phyloP scores from a whole-genome alignment of 1,140 invertebrate genomes.

The Formica selysi region DNA sequence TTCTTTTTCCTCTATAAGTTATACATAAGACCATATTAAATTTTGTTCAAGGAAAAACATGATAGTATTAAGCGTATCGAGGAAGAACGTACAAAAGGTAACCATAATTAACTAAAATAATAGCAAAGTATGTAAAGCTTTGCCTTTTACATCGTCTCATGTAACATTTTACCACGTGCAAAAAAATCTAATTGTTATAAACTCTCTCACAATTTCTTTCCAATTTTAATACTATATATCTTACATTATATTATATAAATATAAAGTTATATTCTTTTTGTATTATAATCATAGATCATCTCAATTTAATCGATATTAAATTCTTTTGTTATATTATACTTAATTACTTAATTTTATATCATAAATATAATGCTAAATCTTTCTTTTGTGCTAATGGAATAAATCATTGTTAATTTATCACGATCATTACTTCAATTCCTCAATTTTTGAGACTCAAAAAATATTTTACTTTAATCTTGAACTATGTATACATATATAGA shows the following conservation, averaged over 20 bases:
- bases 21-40: neutral
- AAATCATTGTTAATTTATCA: neutral
- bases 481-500: neutral
- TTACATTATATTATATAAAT: neutral
- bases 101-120: slow-evolving; percentile 7
- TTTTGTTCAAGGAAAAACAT: neutral
- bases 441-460: neutral
- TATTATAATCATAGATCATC: neutral
- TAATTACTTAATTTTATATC: slow-evolving; percentile 1
- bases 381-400: neutral
- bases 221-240: neutral
- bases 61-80: neutral
- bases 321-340: neutral
- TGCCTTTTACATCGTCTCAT: neutral
- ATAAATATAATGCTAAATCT: neutral
- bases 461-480: neutral
- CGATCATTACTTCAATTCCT: neutral
- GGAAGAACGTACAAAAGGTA: neutral
- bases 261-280: neutral
- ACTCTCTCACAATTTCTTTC: neutral
- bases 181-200: neutral
- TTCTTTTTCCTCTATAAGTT: neutral
- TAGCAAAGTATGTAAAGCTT: neutral
- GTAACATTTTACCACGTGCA: neutral
- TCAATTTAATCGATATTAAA: neutral